A percentile compares a stretch with the other conserved stretches of the same genome.
These are phyloP conservation scores for Sinelater perroti DNA, from an alignment of 2,888 invertebrate species.

Conservation along the genomic window DNA sequence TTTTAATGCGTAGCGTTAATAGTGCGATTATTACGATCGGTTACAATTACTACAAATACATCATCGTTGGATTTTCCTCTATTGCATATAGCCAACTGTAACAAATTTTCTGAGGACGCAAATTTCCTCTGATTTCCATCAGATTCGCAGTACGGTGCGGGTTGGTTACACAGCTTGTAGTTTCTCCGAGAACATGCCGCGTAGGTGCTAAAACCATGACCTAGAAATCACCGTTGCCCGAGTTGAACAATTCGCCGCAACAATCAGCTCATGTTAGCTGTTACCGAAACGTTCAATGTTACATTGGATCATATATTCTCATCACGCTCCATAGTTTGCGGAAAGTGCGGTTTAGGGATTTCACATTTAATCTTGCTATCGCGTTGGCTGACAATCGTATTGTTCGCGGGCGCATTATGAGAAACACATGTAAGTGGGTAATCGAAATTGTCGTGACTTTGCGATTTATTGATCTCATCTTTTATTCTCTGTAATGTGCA, in stretches of 20 bases:
- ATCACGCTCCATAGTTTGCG: conserved; percentile 33
- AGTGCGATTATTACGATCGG: no score
- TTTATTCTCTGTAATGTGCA: conserved; percentile 8
- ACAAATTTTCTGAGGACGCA: no score
- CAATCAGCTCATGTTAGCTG: conserved; percentile 25
- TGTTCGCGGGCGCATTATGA: neutral
- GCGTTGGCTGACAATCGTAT: conserved; percentile 2
- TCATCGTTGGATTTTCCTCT: no score
- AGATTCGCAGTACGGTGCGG: neutral
- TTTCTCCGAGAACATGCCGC: conserved; percentile 7
- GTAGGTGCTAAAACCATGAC: conserved; percentile 30
- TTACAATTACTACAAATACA: no score
- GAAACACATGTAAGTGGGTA: neutral
- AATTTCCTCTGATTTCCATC: neutral
- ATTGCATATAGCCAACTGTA: no score
- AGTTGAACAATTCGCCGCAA: conserved; percentile 21
- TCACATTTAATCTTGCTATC: conserved; percentile 25
- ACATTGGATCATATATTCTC: no score
- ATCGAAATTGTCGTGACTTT: conserved; percentile 2
- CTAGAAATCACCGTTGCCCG: conserved; percentile 19
- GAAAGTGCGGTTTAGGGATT: conserved; percentile 41
- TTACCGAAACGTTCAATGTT: conserved; percentile 17
- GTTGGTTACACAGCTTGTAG: neutral
- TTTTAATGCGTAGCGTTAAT: no score
- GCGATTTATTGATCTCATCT: conserved; percentile 3